Evolutionary conservation across 2,888 invertebrate species (phyloP).

Genomic region (Tenthredo notha): DNA sequence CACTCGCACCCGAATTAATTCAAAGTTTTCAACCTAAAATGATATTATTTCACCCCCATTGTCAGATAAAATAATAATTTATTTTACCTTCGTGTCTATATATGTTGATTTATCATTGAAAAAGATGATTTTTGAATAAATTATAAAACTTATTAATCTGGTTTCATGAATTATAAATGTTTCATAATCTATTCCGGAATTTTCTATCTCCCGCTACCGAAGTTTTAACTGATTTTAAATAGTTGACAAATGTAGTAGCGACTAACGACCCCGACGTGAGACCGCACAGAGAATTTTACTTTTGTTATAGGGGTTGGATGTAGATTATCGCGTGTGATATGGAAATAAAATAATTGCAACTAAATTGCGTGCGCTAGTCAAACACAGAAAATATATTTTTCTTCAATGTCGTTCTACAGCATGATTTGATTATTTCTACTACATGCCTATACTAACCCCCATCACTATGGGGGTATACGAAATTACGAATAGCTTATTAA

Average conservation of each 20-base stretch:
- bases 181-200: neutral
- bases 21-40: neutral
- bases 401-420: neutral
- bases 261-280: slow-evolving; percentile 1
- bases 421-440: slow-evolving; percentile 2
- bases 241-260: neutral
- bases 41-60: neutral
- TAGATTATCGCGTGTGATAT: slow-evolving; percentile 46
- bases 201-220: neutral
- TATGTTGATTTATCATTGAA: neutral
- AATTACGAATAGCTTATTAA: neutral
- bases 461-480: neutral
- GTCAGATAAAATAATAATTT: neutral
- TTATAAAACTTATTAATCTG: neutral
- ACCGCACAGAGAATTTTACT: slow-evolving; percentile 9
- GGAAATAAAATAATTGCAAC: slow-evolving; percentile 47
- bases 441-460: neutral
- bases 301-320: neutral
- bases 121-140: neutral
- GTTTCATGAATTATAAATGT: neutral
- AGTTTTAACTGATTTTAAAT: slow-evolving; percentile 20
- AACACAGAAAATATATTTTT: slow-evolving; percentile 31
- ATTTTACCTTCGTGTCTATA: too few species aligned
- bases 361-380: slow-evolving; percentile 34
- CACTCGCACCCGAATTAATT: neutral